These are phyloP conservation scores for Euleptes europaea DNA, from an alignment of 2,113 vertebrate genomes.

Conservation along the genomic window DNA sequence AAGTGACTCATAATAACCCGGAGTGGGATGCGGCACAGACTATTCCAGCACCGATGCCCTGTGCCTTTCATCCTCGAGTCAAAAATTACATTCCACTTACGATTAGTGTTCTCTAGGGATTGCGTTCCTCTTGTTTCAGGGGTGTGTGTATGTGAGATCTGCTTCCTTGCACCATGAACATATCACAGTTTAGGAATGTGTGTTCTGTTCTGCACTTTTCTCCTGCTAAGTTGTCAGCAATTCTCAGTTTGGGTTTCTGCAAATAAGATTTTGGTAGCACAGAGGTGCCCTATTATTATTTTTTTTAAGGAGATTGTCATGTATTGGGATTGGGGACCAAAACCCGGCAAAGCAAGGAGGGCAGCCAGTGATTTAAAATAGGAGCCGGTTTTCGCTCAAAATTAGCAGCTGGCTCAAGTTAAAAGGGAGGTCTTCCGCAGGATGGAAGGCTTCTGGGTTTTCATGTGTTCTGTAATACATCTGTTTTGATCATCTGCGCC, in stretches of 20 bases:
- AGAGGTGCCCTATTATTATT: conserved; percentile 1
- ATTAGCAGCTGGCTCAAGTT: background rate
- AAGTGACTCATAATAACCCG: conserved; percentile 63
- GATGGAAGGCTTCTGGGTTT: background rate
- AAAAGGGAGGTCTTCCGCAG: background rate
- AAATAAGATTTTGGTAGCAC: conserved; percentile 37
- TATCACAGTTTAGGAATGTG: conserved; percentile 31
- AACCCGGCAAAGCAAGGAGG: background rate
- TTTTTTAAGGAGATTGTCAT: conserved; percentile 33
- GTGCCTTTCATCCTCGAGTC: conserved; percentile 47
- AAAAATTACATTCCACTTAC: conserved; percentile 59
- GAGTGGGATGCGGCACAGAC: conserved; percentile 61
- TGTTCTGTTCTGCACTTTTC: conserved; percentile 22
- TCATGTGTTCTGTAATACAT: background rate
- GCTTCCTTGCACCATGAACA: conserved; percentile 37
- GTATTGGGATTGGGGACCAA: conserved; percentile 32
- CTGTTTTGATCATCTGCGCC: background rate
- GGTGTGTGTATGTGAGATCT: background rate
- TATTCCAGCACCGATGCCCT: conserved; percentile 49
- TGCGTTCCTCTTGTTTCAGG: conserved; percentile 1
- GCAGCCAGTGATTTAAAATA: background rate
- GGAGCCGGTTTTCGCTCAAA: background rate
- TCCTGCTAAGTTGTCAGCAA: conserved; percentile 52
- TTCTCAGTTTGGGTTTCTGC: conserved; percentile 18
- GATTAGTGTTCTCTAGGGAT: conserved; percentile 43